Percentiles rank a stretch among this genome's conserved stretches.
These are phyloP conservation scores for Osmerus eperlanus DNA, from an alignment of 2,113 vertebrate species.

Conservation along the genomic window DNA sequence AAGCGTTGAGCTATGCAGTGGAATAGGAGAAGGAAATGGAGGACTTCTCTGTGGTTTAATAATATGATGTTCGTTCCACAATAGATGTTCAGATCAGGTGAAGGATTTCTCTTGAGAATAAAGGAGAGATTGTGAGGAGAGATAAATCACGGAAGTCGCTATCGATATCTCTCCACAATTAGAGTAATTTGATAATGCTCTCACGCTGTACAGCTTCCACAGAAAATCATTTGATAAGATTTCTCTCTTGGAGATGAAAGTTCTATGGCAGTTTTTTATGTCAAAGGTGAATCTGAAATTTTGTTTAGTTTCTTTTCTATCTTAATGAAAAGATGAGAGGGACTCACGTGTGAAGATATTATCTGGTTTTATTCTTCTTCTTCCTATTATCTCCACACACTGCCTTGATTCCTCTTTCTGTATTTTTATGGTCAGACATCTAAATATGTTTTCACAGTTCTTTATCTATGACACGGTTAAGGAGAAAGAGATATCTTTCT, in stretches of 20 bases:
- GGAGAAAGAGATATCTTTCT: constrained; percentile 58
- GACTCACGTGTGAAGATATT: constrained; percentile 34
- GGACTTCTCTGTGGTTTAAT: constrained; percentile 50
- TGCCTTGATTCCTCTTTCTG: constrained; percentile 41
- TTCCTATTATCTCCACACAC: constrained; percentile 55
- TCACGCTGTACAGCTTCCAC: too few relatives aligned
- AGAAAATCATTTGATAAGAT: too few relatives aligned
- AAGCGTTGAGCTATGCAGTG: constrained; percentile 33
- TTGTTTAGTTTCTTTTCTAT: too few relatives aligned
- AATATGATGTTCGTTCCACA: constrained; percentile 52
- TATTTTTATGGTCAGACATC: constrained; percentile 43
- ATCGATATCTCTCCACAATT: not conserved
- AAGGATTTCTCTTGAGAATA: constrained; percentile 35
- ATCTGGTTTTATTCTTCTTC: constrained; percentile 44
- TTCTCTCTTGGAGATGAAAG: too few relatives aligned
- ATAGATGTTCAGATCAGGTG: constrained; percentile 40
- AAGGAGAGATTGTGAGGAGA: constrained; percentile 41
- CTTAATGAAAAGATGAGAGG: constrained; percentile 35
- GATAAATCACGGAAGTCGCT: not conserved
- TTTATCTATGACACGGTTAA: constrained; percentile 55
- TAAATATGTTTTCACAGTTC: constrained; percentile 56
- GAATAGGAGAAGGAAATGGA: constrained; percentile 51
- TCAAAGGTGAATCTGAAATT: too few relatives aligned
- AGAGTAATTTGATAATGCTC: constrained; percentile 33
- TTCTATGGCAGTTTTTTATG: too few relatives aligned